Percentiles rank a stretch among this genome's conserved stretches.
Conservation (phyloP, 2,113 vertebrate genomes). For the Delphinapterus leucas region DNA sequence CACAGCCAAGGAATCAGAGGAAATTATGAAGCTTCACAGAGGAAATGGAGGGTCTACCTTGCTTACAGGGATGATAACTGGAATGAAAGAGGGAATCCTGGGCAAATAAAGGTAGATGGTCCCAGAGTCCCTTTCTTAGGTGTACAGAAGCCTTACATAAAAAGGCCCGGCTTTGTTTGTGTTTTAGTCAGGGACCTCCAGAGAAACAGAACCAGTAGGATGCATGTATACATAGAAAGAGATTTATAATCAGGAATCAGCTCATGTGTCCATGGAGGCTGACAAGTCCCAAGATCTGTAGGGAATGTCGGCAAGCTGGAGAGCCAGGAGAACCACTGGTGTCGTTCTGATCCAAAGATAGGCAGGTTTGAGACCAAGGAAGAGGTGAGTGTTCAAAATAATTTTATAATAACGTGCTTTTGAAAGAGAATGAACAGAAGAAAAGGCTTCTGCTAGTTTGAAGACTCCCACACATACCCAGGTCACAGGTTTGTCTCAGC, state of each 20-base stretch:
- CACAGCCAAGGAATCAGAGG: background rate
- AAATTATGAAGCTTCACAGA: background rate
- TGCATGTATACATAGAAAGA: background rate
- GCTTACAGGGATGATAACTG: background rate
- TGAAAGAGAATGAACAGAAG: background rate
- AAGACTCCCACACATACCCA: background rate
- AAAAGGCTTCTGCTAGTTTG: background rate
- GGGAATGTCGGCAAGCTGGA: background rate
- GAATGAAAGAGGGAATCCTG: background rate
- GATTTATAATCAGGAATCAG: background rate
- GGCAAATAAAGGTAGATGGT: background rate
- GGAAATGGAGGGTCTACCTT: background rate
- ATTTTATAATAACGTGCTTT: background rate
- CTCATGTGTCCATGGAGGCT: background rate
- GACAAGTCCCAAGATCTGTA: background rate
- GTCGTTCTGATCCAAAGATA: too few species aligned
- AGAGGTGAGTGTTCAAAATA: background rate
- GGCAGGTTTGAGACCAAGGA: background rate
- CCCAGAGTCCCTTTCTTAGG: background rate
- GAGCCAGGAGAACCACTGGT: background rate
- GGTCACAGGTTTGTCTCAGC: background rate
- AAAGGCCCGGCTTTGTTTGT: background rate
- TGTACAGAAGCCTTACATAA: background rate
- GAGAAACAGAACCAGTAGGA: background rate
- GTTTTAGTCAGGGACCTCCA: background rate